These are phyloP conservation scores for Polyommatus icarus DNA, from an alignment of 2,888 invertebrate genomes.

Conservation along the genomic window DNA sequence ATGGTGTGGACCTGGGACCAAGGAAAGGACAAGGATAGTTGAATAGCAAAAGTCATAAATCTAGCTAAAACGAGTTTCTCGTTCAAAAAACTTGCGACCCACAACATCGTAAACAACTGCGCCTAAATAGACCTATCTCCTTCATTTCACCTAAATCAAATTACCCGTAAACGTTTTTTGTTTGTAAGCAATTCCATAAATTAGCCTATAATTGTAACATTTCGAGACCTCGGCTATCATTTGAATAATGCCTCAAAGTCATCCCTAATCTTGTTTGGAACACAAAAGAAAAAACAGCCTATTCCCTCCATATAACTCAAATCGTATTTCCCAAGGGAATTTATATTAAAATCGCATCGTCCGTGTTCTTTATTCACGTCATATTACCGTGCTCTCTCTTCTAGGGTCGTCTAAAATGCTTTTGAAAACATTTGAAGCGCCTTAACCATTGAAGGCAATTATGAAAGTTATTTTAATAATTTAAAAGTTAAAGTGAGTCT, in stretches of 20 bases:
- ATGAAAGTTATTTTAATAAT: no score
- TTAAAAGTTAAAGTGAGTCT: no score
- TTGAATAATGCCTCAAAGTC: slow-evolving; percentile 28
- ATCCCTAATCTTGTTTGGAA: slow-evolving; percentile 25
- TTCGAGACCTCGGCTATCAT: slow-evolving; percentile 9
- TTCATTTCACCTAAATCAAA: background rate
- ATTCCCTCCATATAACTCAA: background rate
- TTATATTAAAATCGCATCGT: slow-evolving; percentile 14
- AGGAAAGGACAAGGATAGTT: no score
- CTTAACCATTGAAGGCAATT: no score
- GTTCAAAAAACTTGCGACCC: no score
- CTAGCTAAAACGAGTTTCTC: no score
- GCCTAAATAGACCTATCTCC: background rate
- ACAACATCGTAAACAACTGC: no score
- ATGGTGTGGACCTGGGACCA: no score
- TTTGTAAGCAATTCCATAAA: slow-evolving; percentile 13
- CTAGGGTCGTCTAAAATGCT: background rate
- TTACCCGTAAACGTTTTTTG: background rate
- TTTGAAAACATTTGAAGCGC: background rate
- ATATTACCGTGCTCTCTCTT: background rate
- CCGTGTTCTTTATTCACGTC: slow-evolving; percentile 1
- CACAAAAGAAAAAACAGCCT: slow-evolving; percentile 18
- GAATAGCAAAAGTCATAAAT: no score
- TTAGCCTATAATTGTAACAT: slow-evolving; percentile 10
- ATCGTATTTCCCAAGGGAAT: slow-evolving; percentile 19